Evolutionary conservation across 2,113 vertebrate genomes (phyloP), one percentile per base, ranked within the genome.

Genomic region (Carassius auratus): DNA sequence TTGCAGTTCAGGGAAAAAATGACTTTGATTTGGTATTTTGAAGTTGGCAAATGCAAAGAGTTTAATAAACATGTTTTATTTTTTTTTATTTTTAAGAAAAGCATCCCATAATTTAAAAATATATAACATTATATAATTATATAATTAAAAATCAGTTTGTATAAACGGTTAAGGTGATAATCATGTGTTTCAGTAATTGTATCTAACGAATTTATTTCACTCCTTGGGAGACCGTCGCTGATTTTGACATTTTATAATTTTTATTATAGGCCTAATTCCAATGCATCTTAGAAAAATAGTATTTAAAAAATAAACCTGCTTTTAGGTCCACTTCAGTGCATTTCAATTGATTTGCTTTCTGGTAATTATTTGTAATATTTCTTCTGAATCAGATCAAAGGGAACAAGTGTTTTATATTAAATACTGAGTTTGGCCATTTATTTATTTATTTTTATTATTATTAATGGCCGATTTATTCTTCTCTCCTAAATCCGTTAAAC

Each of bases 301-400:
- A 1, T 30, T 30, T 64, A 3, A 3, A 66, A 80, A 61, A 80
- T 10, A 8, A 78, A 33, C 55, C 21, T 23, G 15, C 17, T 62
- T 42, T 45, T 23, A 42, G 3, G 19, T 19, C 15, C 8, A 15
- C 66, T 38, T 38, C 8, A 9, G 17, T 69, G 8, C 19, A 19
- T 42, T 38, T 14, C 23, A 61, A 62, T 62, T 1, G 19, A 62
- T 61, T 36, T 59, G 69, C 19, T 23, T 10, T n/a, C 30, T 9
- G 1, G 4, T 33, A 61, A 62, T 79, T 42, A 42, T 21, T 77
- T 77, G 12, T 79, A 38, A 79, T 21, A 36, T 61, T 62, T 79
- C 23, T 80, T 79, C 23, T 48, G 23, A 81, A 81, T 19, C 42
- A 50, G 71, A 48, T 75, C 12, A 75, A 75, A 75, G 7, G 3